A percentile compares a stretch with the other conserved stretches of the same genome.
phyloP scores from a whole-genome alignment of 2,113 vertebrate genomes.

The Zosterops japonicus region DNA sequence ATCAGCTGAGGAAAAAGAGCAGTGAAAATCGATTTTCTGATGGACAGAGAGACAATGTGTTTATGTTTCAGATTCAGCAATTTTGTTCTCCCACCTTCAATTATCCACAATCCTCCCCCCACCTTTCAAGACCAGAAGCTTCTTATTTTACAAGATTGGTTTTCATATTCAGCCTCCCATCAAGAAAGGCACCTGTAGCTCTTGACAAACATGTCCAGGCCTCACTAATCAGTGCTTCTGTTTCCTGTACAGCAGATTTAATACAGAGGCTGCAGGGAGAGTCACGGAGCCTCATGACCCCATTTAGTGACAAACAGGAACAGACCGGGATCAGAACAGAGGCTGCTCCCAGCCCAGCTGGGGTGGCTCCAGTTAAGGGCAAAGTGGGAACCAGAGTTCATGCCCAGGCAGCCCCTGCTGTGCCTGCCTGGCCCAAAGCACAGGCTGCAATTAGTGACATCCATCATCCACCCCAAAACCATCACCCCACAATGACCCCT shows the following conservation, averaged over 20 bases:
- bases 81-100: not conserved
- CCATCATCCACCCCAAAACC: not conserved
- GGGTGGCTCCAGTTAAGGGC: not conserved
- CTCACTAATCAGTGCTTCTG: not conserved
- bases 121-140: not conserved
- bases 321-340: not conserved
- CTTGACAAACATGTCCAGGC: not conserved
- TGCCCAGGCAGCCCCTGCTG: not conserved
- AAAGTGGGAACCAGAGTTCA: not conserved
- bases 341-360: not conserved
- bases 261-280: not conserved
- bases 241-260: constrained; percentile 11
- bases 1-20: not conserved
- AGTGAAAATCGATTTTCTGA: not conserved
- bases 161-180: not conserved
- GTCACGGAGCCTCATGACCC: not conserved
- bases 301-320: not conserved
- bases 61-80: not conserved
- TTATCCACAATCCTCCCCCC: not conserved
- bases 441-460: not conserved
- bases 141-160: not conserved
- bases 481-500: not conserved
- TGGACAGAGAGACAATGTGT: not conserved
- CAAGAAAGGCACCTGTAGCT: not conserved
- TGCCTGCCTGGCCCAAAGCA: not conserved